A percentile compares a stretch with the other conserved stretches of the same genome.
Evolutionary conservation across 2,888 invertebrate genomes (phyloP).

Genomic region (Thalpophila matura): DNA sequence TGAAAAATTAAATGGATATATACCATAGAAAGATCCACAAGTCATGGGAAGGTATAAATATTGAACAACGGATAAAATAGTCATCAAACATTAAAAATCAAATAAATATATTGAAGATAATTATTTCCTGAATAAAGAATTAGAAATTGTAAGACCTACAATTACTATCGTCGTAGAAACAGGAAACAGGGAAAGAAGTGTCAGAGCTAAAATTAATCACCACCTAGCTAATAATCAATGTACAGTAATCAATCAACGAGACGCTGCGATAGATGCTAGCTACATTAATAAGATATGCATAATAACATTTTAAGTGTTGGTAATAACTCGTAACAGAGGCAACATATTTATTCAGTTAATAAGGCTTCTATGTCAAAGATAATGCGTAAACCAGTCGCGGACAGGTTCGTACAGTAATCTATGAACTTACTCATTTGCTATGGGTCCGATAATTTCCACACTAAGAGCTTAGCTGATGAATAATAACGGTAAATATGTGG

Average conservation of each 20-base stretch:
- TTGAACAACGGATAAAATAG: background rate
- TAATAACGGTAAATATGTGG: slow-evolving; percentile 66
- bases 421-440: slow-evolving; percentile 68
- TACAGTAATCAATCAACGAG: slow-evolving; percentile 52
- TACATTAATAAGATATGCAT: slow-evolving; percentile 49
- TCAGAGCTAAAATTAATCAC: slow-evolving; percentile 47
- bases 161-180: slow-evolving; percentile 22
- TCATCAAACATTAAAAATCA: background rate
- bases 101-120: slow-evolving; percentile 21
- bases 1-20: too few relatives aligned
- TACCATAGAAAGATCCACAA: too few relatives aligned
- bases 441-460: slow-evolving; percentile 74
- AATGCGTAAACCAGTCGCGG: slow-evolving; percentile 73
- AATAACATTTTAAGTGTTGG: slow-evolving; percentile 50
- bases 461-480: slow-evolving; percentile 75
- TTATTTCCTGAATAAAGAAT: slow-evolving; percentile 48
- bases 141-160: slow-evolving; percentile 30
- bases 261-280: slow-evolving; percentile 17
- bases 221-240: slow-evolving; percentile 40
- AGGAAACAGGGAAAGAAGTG: slow-evolving; percentile 44
- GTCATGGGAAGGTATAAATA: too few relatives aligned
- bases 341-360: slow-evolving; percentile 59
- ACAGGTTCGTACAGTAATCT: slow-evolving; percentile 69
- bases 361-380: slow-evolving; percentile 75
- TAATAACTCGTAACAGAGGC: slow-evolving; percentile 53